phyloP scores from a whole-genome alignment of 2,888 invertebrate genomes.

The Peribatodes rhomboidaria region DNA sequence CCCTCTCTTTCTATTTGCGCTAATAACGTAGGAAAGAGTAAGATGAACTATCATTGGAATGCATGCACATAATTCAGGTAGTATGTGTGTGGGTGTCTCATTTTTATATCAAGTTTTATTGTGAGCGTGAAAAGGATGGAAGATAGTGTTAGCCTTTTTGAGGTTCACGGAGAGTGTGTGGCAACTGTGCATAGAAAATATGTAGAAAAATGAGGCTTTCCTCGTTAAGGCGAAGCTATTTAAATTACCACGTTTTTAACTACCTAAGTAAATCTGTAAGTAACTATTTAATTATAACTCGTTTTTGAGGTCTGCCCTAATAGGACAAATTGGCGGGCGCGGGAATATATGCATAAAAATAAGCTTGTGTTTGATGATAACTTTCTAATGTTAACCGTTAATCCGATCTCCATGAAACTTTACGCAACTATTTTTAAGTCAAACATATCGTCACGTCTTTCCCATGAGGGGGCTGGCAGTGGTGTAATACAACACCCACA shows the following conservation, averaged over 20 bases:
- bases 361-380: no score
- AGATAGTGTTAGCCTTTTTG: conserved; percentile 61
- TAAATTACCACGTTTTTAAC: neutral
- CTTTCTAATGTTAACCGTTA: no score
- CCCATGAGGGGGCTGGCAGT: no score
- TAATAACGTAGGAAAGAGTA: conserved; percentile 53
- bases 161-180: conserved; percentile 71
- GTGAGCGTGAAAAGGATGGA: conserved; percentile 58
- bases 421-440: no score
- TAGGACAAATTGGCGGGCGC: no score
- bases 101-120: conserved; percentile 53
- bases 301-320: no score
- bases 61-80: conserved; percentile 69
- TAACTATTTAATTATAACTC: no score
- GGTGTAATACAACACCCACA: no score
- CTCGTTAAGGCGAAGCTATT: conserved; percentile 68
- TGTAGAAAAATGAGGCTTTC: conserved; percentile 80
- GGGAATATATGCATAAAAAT: no score
- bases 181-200: conserved; percentile 74
- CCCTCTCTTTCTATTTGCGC: conserved; percentile 64
- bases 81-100: conserved; percentile 67
- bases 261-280: neutral
- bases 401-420: no score
- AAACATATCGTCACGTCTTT: no score
- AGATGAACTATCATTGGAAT: conserved; percentile 72